Percentiles rank a stretch among this genome's conserved stretches.
Conservation (phyloP, 2,797 vertebrate species). For the Anableps anableps region DNA sequence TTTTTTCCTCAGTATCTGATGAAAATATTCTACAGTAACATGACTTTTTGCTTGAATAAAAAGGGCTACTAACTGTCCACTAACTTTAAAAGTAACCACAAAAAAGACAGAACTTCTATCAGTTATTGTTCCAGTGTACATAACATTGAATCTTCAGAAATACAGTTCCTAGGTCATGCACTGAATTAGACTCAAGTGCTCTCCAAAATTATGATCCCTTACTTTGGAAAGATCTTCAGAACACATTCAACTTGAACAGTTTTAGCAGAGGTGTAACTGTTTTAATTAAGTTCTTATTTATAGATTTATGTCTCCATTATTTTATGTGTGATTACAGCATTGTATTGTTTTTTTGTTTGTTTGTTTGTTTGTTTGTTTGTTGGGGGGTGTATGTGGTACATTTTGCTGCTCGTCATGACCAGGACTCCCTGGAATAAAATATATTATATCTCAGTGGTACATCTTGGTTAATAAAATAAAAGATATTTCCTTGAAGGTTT, state of each 20-base stretch:
- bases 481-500: not conserved
- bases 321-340: not conserved
- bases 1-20: not conserved
- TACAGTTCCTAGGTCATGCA: not conserved
- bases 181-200: not conserved
- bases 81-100: not conserved
- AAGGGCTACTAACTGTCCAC: too few species aligned
- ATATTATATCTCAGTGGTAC: not conserved
- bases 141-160: not conserved
- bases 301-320: not conserved
- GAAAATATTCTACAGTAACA: not conserved
- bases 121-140: not conserved
- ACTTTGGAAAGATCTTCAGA: not conserved
- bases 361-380: too few species aligned
- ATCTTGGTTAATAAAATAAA: not conserved
- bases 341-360: not conserved
- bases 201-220: not conserved
- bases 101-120: not conserved
- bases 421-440: not conserved
- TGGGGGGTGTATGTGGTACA: not conserved
- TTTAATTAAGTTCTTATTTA: not conserved
- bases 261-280: not conserved
- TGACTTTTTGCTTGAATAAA: not conserved
- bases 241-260: not conserved
- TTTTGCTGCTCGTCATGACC: not conserved